phyloP scores from a whole-genome alignment of 2,888 invertebrate species.

The Noctua pronuba region DNA sequence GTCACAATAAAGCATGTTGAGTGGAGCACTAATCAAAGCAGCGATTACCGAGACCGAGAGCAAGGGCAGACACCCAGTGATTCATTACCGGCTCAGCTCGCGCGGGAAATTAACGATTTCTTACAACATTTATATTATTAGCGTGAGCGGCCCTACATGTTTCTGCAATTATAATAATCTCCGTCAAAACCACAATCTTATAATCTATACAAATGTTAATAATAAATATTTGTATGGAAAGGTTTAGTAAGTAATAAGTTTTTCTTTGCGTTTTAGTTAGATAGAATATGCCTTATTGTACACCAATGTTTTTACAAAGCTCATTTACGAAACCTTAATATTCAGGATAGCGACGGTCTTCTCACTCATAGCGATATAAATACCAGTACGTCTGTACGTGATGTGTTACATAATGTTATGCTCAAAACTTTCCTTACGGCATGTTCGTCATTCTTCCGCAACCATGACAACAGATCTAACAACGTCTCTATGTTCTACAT shows the following conservation, averaged over 20 bases:
- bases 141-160: too few relatives aligned
- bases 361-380: not conserved
- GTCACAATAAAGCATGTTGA: conserved; percentile 7
- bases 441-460: not conserved
- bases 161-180: not conserved
- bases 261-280: not conserved
- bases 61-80: conserved; percentile 5
- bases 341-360: not conserved
- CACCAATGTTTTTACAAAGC: not conserved
- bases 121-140: conserved; percentile 2
- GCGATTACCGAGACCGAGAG: conserved; percentile 3
- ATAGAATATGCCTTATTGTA: not conserved
- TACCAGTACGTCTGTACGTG: not conserved
- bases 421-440: not conserved
- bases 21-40: conserved; percentile 18
- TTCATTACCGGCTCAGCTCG: conserved; percentile 25
- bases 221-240: not conserved
- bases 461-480: not conserved
- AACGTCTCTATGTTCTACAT: not conserved
- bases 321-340: not conserved
- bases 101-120: conserved; percentile 22
- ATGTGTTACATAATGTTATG: too few relatives aligned
- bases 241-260: not conserved
- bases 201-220: not conserved
- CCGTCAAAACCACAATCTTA: not conserved